Conservation (phyloP, 2,797 vertebrate genomes). For the Gambusia yucatana region DNA sequence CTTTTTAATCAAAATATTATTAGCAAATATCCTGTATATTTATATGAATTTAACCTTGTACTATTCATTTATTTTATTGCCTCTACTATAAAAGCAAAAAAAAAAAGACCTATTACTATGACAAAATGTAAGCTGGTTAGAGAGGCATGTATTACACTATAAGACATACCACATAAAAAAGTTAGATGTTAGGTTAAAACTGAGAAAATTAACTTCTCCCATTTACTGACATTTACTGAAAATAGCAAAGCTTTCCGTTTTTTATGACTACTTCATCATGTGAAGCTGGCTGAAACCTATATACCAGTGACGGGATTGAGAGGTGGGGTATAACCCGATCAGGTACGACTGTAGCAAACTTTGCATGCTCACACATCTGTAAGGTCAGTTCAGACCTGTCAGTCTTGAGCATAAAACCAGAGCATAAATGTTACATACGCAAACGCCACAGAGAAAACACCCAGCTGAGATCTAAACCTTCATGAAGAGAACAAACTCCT, state of each 20-base stretch:
- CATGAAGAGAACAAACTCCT: not conserved
- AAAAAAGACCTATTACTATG: not conserved
- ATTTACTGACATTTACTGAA: not conserved
- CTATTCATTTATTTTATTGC: not conserved
- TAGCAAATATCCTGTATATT: not conserved
- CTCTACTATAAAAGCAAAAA: not conserved
- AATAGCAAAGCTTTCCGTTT: not conserved
- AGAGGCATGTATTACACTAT: not conserved
- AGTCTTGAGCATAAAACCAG: not conserved
- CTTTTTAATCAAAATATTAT: not conserved
- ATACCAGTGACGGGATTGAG: too few species aligned
- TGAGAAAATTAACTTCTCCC: too few species aligned
- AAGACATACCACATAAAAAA: not conserved
- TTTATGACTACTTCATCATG: not conserved
- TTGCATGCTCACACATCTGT: not conserved
- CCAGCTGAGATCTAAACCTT: not conserved
- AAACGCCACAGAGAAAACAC: not conserved
- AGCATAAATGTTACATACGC: not conserved
- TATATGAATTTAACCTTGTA: not conserved
- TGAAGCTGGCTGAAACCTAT: not conserved
- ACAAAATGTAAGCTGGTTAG: not conserved
- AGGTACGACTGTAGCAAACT: not conserved
- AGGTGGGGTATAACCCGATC: not conserved
- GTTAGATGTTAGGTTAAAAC: not conserved
- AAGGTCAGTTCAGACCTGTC: not conserved